Base-by-base conservation (phyloP, 53 echinoderm and acorn worm genomes). In the Echinarachnius parma region DNA sequence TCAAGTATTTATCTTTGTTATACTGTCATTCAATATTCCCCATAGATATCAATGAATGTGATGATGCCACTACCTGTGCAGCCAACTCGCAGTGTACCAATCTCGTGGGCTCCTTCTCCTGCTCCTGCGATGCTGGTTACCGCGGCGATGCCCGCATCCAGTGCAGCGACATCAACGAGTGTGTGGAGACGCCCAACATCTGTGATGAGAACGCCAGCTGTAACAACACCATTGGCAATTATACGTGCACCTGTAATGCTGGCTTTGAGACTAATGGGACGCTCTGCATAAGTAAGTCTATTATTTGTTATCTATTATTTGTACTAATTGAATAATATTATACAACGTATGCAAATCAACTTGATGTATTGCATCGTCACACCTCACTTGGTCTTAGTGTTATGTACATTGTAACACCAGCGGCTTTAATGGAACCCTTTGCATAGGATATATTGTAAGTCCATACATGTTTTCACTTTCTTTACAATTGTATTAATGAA, bases 11-110 rank as follows among this genome's bases (percentile, higher is more conserved):
- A n/a, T n/a, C n/a, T n/a, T n/a, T n/a, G n/a, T n/a, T n/a, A n/a
- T n/a, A n/a, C n/a, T n/a, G n/a, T n/a, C n/a, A n/a, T n/a, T n/a
- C n/a, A n/a, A n/a, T 50, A 4, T 50, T 10, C 52, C 52, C 37
- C 63, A 0, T 78, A 93, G 93, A 93, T 66, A 83, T 83, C 66
- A 75, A 93, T 62, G 93, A 93, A 46, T 93, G 93, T 31, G 26
- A 64, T 10, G 13, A 46, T 3, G 34, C 66, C 31, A 55, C 83
- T 44, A 48, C 53, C 34, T 92, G 92, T 70, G 71, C 46, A 3
- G 44, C 9, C 46, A 62, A 80, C 32, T 42, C 86, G 0, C 48
- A n/a, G 10, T 93, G 93, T 63, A 53, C 62, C 19, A 89, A 93
- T 64, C 76, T 69, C 4, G 37, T 31, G 0, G 89, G 89, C 0